Evolutionary conservation across 2,797 vertebrate genomes (phyloP), one percentile per base, ranked within the genome.

Genomic region (Taenioides sp.): DNA sequence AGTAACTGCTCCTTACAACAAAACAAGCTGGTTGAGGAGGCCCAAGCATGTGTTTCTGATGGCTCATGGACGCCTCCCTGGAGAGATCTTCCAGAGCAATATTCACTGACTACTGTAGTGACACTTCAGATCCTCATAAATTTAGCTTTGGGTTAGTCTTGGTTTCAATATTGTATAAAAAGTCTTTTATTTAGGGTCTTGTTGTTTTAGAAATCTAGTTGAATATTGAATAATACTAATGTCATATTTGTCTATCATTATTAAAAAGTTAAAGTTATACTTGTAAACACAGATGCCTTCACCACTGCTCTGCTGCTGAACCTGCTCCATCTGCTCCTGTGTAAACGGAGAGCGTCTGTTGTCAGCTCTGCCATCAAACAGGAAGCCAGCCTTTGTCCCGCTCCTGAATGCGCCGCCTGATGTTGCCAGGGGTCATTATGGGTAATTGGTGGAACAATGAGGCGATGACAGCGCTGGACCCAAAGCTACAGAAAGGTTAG

Each of bases 371-470:
- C 72, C 71, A 88, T 89, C 85, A 82, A 84, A 84, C 73, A 73
- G 80, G 68, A 76, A 72, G 60, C 69, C 90, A 90, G 84, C 91
- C 73, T 90, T 91, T 91, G 88, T 92, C 80, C 79, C 76, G 4
- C 1, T 76, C 73, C 82, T 88, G 84, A 89, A 89, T 87, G 87
- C 54, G 6, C 54, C 73, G 69, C 40, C 83, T 80, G 69, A 82
- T 28, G 67, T 86, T 92, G 91, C 91, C 90, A 93, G 83, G 82
- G 81, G 91, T 91, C 91, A 93, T 94, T 93, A 93, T 67, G 82
- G 84, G 86, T 92, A 93, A 93, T 91, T 91, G 89, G 84, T 63
- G 78, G 87, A 86, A 93, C 92, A 94, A 93, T 92, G 77, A 89
- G 80, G 85, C 52, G 90, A 91, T 89, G 91, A 93, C 89, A 93